Percentiles rank a stretch among this genome's conserved stretches.
Conservation (phyloP, 2,797 vertebrate genomes). For the Remorina albescens region DNA sequence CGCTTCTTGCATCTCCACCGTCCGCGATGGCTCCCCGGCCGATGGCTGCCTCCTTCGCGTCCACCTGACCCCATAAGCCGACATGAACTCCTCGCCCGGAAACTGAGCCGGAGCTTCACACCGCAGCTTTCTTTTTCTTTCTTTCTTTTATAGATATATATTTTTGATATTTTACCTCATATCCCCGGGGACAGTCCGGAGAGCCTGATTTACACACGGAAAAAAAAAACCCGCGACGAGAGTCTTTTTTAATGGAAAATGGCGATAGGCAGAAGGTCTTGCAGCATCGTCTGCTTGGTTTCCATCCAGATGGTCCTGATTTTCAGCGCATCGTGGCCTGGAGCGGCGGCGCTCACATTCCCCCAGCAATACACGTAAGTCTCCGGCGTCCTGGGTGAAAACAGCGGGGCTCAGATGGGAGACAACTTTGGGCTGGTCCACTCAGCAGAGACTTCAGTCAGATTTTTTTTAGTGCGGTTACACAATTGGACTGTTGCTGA, state of each 20-base stretch:
- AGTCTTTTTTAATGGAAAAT: constrained; percentile 88
- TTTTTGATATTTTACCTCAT: too few relatives aligned
- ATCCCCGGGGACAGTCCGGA: constrained; percentile 52
- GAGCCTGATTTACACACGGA: constrained; percentile 60
- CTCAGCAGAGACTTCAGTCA: constrained; percentile 48
- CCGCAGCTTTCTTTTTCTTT: background rate
- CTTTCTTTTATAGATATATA: too few relatives aligned
- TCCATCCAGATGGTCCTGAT: constrained; percentile 86
- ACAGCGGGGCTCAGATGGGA: constrained; percentile 35
- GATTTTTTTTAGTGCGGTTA: constrained; percentile 62
- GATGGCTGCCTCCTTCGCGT: constrained; percentile 67
- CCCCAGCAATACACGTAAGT: constrained; percentile 97
- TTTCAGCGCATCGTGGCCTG: constrained; percentile 87
- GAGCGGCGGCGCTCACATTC: constrained; percentile 90
- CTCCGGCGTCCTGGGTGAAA: constrained; percentile 26
- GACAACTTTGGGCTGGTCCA: constrained; percentile 66
- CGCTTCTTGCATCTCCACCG: constrained; percentile 75
- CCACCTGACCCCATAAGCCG: constrained; percentile 56
- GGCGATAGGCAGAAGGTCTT: constrained; percentile 91
- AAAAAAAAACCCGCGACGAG: constrained; percentile 57
- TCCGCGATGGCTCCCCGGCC: constrained; percentile 72
- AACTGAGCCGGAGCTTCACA: constrained; percentile 59
- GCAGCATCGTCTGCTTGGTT: constrained; percentile 89
- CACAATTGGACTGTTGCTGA: constrained; percentile 60
- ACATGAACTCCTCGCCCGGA: constrained; percentile 55